Evolutionary conservation across 2,888 invertebrate species (phyloP).

Genomic region (Drosophila acutilabella): DNA sequence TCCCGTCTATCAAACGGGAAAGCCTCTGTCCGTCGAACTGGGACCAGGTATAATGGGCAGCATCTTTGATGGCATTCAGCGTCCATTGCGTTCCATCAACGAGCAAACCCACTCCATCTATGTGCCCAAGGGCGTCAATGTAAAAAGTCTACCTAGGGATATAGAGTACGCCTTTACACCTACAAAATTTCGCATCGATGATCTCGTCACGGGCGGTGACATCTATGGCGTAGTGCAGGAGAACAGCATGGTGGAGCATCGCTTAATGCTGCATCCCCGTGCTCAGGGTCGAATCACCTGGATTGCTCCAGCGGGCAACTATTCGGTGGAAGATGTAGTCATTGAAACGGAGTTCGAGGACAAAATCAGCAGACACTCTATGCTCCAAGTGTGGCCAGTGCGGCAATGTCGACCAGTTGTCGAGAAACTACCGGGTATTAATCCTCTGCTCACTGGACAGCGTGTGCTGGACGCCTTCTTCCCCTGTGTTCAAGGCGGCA

Average conservation of each 20-base stretch:
- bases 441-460: conserved; percentile 98
- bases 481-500: conserved; percentile 99
- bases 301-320: conserved; percentile 96
- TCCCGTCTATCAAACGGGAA: conserved; percentile 98
- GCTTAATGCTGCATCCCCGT: conserved; percentile 96
- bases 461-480: conserved; percentile 99
- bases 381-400: conserved; percentile 99
- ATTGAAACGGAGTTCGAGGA: conserved; percentile 99
- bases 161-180: conserved; percentile 96
- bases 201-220: conserved; percentile 99
- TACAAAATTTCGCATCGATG: conserved; percentile 91
- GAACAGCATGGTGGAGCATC: conserved; percentile 98
- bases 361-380: conserved; percentile 93
- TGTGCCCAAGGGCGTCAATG: conserved; percentile 99
- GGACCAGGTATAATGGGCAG: conserved; percentile 99
- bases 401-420: conserved; percentile 97
- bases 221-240: conserved; percentile 97
- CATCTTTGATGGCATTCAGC: conserved; percentile 99
- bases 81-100: conserved; percentile 97
- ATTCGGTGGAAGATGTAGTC: conserved; percentile 95
- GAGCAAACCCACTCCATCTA: conserved; percentile 98
- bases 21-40: conserved; percentile 98
- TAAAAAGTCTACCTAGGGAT: conserved; percentile 93
- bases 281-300: conserved; percentile 98
- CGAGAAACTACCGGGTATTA: conserved; percentile 99